Evolutionary conservation across 2,797 vertebrate species (phyloP).

Genomic region (Cephalopachus bancanus): DNA sequence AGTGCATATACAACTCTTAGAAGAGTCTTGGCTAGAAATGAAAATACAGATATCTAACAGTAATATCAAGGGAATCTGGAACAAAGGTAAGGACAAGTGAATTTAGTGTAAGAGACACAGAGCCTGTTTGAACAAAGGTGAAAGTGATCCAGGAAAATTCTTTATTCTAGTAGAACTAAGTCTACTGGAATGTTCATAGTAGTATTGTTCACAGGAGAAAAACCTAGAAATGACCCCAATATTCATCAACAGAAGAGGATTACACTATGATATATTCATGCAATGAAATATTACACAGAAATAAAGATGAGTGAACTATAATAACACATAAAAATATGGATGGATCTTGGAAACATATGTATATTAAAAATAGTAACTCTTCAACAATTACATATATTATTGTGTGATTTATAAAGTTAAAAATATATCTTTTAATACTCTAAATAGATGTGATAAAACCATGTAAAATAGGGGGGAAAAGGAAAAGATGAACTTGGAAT

Average conservation of each 20-base stretch:
- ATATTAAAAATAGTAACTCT: neutral
- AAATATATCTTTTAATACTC: neutral
- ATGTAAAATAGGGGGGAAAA: neutral
- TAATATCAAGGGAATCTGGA: no score
- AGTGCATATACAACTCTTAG: neutral
- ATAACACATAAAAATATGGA: neutral
- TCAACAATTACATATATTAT: neutral
- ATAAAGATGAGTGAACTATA: neutral
- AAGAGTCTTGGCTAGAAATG: neutral
- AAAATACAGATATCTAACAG: neutral
- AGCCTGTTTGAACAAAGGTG: neutral
- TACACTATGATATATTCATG: neutral
- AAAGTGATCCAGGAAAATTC: neutral
- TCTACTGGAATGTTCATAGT: neutral
- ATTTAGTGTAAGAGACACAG: neutral
- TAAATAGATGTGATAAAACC: neutral
- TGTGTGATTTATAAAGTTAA: neutral
- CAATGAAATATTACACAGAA: neutral
- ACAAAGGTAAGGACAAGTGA: neutral
- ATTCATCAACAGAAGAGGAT: neutral
- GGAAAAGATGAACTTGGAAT: neutral
- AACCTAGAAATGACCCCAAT: slow-evolving; percentile 16
- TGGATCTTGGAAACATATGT: neutral
- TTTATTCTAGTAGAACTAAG: neutral
- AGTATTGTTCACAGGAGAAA: neutral